phyloP scores from a whole-genome alignment of 2,888 invertebrate genomes.

The Nemapogon koenigi region DNA sequence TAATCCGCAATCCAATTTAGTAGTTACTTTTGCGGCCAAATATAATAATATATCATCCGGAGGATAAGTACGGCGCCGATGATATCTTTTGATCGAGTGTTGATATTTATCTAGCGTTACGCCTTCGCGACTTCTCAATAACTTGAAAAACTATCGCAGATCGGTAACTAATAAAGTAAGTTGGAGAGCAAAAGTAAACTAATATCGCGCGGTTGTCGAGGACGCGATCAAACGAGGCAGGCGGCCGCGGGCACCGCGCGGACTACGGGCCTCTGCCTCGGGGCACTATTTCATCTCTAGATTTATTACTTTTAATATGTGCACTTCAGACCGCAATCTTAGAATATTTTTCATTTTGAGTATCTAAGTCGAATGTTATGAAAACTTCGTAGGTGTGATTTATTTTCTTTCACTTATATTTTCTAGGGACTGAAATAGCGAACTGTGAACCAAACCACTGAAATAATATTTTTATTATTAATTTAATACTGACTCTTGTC shows the following conservation, averaged over 20 bases:
- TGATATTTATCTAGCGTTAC: constrained; percentile 17
- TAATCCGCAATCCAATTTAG: constrained; percentile 9
- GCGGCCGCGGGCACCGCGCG: constrained; percentile 25
- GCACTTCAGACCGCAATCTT: constrained; percentile 19
- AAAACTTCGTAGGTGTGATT: too few relatives aligned
- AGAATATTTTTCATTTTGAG: constrained; percentile 3
- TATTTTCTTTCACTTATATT: too few relatives aligned
- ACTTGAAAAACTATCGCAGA: constrained; percentile 51
- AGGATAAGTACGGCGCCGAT: constrained; percentile 2
- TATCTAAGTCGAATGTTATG: too few relatives aligned
- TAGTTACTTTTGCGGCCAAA: constrained; percentile 1
- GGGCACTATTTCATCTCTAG: constrained; percentile 35
- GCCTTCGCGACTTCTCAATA: constrained; percentile 47
- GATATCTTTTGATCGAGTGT: constrained; percentile 5
- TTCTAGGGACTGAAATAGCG: too few relatives aligned
- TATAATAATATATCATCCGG: constrained; percentile 2
- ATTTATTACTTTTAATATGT: constrained; percentile 60
- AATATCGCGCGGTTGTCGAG: constrained; percentile 55
- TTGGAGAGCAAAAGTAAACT: constrained; percentile 65
- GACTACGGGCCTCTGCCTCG: constrained; percentile 19
- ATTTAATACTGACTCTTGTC: too few relatives aligned
- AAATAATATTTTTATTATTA: too few relatives aligned
- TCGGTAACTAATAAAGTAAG: constrained; percentile 62
- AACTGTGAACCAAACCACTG: too few relatives aligned
- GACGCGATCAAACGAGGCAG: constrained; percentile 21